phyloP scores from a whole-genome alignment of 2,113 vertebrate species.

The Bubo scandiacus region DNA sequence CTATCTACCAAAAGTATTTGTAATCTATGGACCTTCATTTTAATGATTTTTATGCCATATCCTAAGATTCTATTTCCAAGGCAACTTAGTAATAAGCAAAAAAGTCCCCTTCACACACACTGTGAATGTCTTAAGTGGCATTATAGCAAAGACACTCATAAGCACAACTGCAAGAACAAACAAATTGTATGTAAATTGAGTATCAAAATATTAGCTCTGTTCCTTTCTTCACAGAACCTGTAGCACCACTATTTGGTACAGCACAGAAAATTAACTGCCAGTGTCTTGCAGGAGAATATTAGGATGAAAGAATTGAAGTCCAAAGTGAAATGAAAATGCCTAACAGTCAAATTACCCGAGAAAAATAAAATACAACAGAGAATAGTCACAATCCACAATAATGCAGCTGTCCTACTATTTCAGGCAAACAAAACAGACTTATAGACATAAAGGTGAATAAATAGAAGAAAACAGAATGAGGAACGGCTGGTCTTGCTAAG shows the following conservation, averaged over 20 bases:
- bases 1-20: background rate
- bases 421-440: background rate
- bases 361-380: background rate
- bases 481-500: background rate
- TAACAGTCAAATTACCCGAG: background rate
- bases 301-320: background rate
- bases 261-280: background rate
- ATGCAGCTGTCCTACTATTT: background rate
- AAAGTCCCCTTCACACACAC: background rate
- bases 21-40: background rate
- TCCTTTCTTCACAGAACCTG: background rate
- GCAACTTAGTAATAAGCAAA: background rate
- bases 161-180: background rate
- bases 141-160: background rate
- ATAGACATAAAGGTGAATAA: background rate
- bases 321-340: background rate
- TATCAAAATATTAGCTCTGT: background rate
- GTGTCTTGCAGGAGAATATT: background rate
- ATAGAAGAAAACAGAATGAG: background rate
- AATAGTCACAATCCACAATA: background rate
- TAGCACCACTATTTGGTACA: background rate
- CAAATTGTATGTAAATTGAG: background rate
- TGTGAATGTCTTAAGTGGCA: background rate
- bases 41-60: background rate
- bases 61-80: background rate